Evolutionary conservation across 2,888 invertebrate species (phyloP), one percentile per base, ranked within the genome.

Genomic region (Erpobdella octoculata): DNA sequence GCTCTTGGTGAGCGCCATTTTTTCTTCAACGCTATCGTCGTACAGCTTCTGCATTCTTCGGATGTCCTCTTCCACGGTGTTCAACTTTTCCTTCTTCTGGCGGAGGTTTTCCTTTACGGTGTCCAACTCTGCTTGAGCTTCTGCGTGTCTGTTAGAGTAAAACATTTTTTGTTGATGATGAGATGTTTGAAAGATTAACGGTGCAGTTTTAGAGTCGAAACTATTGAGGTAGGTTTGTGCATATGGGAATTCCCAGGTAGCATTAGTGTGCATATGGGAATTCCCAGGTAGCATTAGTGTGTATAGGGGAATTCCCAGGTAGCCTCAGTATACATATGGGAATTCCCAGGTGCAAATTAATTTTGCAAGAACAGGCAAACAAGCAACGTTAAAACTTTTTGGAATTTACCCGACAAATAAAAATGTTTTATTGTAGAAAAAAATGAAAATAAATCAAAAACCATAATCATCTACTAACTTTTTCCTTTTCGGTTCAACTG

Each of bases 401-500:
- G 38, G 25, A 9, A 15, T 38, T 21, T 36, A 15, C 8, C 33
- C 12, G 15, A 31, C 25, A 12, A 31, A 28, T 59, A 41, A 31
- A n/a, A n/a, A n/a, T n/a, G n/a, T n/a, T n/a, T n/a, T n/a, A n/a
- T n/a, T n/a, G n/a, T n/a, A n/a, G n/a, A n/a, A n/a, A n/a, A n/a
- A n/a, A n/a, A n/a, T n/a, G n/a, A n/a, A n/a, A n/a, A n/a, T n/a
- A n/a, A n/a, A n/a, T n/a, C n/a, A n/a, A n/a, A n/a, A n/a, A n/a
- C n/a, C n/a, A n/a, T n/a, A n/a, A 12, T 41, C 1, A 35, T 41
- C 21, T 18, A 15, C 85, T 85, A 83, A 90, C 90, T 87, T 88
- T 74, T 89, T 85, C 71, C 91, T 88, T 83, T 94, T 94, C 0
- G 93, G 93, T 79, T 92, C 91, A 1, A 94, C 93, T 8, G 91